A percentile compares a stretch with the other conserved stretches of the same genome.
Evolutionary conservation across 2,888 invertebrate genomes (phyloP).

Genomic region (Monopis laevigella): DNA sequence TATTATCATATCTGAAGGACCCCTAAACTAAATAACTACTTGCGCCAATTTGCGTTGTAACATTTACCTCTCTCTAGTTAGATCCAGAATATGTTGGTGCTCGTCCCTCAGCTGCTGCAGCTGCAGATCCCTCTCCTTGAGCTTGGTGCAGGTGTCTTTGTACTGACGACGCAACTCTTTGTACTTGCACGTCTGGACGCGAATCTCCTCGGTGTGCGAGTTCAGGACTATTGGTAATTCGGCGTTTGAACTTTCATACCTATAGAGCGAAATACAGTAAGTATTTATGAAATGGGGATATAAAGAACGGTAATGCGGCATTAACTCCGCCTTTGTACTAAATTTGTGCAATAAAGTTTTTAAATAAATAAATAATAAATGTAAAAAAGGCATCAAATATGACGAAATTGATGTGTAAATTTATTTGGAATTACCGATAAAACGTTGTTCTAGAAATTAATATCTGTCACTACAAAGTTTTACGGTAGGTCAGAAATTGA

Average conservation of each 20-base stretch:
- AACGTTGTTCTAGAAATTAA: too few relatives aligned
- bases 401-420: too few relatives aligned
- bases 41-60: background rate
- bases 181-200: slow-evolving; percentile 74
- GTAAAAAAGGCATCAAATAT: too few relatives aligned
- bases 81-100: slow-evolving; percentile 73
- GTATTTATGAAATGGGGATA: too few relatives aligned
- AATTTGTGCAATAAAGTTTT: too few relatives aligned
- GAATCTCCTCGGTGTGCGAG: slow-evolving; percentile 81
- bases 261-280: too few relatives aligned
- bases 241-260: slow-evolving; percentile 80
- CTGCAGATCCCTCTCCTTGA: slow-evolving; percentile 77
- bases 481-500: too few relatives aligned
- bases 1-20: background rate
- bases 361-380: too few relatives aligned
- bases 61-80: slow-evolving; percentile 74
- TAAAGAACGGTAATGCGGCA: too few relatives aligned
- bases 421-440: too few relatives aligned
- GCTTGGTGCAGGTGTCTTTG: slow-evolving; percentile 69
- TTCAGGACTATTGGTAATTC: slow-evolving; percentile 80
- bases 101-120: slow-evolving; percentile 72
- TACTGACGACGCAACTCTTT: slow-evolving; percentile 72
- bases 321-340: too few relatives aligned
- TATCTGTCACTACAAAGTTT: too few relatives aligned
- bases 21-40: background rate